These are phyloP conservation scores for Megaptera novaeangliae DNA, from an alignment of 2,113 vertebrate genomes.

Conservation along the genomic window DNA sequence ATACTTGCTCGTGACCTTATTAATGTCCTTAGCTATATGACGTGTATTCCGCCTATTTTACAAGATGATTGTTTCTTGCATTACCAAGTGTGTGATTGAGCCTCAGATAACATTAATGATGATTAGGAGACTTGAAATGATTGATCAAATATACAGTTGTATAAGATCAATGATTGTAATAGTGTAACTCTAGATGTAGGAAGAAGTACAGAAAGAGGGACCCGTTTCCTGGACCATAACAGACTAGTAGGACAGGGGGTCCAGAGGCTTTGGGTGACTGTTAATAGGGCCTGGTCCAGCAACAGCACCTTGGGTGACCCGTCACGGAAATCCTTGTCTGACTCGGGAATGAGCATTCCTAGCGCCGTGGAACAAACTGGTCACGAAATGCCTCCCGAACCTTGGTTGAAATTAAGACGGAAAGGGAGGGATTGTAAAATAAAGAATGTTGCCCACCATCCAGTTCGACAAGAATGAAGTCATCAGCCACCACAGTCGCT, in stretches of 20 bases:
- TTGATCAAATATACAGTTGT: too few species aligned
- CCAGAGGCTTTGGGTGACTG: neutral
- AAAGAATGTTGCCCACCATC: neutral
- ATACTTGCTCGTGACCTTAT: neutral
- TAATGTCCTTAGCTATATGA: rapidly evolving
- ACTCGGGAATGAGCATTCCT: too few species aligned
- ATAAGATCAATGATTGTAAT: rapidly evolving
- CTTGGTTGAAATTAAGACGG: neutral
- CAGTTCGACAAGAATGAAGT: neutral
- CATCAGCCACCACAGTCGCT: neutral
- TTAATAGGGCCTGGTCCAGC: neutral
- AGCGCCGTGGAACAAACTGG: neutral
- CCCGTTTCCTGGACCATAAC: neutral
- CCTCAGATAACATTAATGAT: neutral
- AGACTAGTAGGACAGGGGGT: neutral
- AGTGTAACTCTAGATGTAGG: rapidly evolving
- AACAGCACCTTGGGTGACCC: neutral
- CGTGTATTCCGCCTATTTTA: neutral
- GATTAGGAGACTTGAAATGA: neutral
- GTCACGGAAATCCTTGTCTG: neutral
- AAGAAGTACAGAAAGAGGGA: rapidly evolving
- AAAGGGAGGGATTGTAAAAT: neutral
- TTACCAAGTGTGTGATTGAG: neutral
- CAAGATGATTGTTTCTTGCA: neutral
- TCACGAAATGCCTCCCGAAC: neutral